Conservation (phyloP, 2,797 vertebrate species). For the Myiotriccus ornatus region DNA sequence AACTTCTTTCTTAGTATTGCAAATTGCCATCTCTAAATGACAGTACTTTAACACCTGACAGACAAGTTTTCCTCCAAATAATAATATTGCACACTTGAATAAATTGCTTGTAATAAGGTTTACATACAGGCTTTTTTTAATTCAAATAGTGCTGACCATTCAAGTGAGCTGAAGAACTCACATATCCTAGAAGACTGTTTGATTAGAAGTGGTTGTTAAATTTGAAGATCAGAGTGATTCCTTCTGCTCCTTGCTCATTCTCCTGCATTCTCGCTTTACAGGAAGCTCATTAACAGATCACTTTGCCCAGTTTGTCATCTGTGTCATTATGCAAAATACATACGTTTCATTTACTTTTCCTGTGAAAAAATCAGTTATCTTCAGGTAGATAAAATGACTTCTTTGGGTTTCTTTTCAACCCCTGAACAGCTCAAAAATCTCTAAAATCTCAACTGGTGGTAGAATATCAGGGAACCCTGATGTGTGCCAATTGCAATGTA, state of each 20-base stretch:
- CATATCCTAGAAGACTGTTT: slow-evolving; percentile 53
- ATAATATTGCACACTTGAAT: not conserved
- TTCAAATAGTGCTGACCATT: slow-evolving; percentile 55
- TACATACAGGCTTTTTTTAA: slow-evolving; percentile 23
- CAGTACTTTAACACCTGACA: not conserved
- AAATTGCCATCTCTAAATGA: not conserved
- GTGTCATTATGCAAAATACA: slow-evolving; percentile 81
- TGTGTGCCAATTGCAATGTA: slow-evolving; percentile 74
- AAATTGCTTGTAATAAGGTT: slow-evolving; percentile 48
- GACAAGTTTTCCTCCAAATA: slow-evolving; percentile 20
- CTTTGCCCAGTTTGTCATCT: slow-evolving; percentile 79
- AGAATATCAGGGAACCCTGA: slow-evolving; percentile 71
- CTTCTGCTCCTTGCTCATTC: slow-evolving; percentile 50
- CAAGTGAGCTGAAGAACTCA: slow-evolving; percentile 44
- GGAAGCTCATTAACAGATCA: slow-evolving; percentile 78
- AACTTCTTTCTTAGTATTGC: not conserved
- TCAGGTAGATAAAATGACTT: slow-evolving; percentile 75
- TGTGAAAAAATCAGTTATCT: slow-evolving; percentile 71
- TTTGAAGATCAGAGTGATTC: slow-evolving; percentile 74
- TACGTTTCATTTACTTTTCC: slow-evolving; percentile 78
- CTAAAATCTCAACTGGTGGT: slow-evolving; percentile 80
- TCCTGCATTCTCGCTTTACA: slow-evolving; percentile 66
- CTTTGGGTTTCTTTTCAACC: slow-evolving; percentile 75
- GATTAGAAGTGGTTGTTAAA: slow-evolving; percentile 77
- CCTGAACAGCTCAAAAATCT: slow-evolving; percentile 66